Conservation (phyloP, 2,797 vertebrate species). For the Sebastes taczanowskii region DNA sequence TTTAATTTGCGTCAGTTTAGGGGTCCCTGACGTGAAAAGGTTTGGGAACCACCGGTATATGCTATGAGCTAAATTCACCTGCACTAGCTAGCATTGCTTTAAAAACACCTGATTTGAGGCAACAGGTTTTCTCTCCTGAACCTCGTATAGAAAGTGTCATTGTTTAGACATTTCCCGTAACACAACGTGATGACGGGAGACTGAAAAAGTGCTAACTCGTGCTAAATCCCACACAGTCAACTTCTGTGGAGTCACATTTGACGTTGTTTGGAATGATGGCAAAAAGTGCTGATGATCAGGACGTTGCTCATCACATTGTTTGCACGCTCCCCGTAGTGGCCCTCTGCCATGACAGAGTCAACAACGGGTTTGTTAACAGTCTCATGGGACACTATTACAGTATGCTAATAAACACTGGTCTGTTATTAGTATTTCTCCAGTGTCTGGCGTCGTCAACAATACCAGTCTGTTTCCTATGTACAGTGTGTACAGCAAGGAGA, state of each 20-base stretch:
- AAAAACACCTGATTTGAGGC: neutral
- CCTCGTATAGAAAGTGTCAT: neutral
- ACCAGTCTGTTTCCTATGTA: neutral
- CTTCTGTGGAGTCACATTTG: conserved; percentile 10
- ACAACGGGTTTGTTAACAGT: neutral
- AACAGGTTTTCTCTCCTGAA: neutral
- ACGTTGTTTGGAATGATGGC: conserved; percentile 4
- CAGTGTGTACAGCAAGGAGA: neutral
- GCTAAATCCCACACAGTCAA: neutral
- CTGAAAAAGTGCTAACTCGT: conserved; percentile 15
- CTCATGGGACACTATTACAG: conserved; percentile 15
- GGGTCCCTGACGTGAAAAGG: too few relatives aligned
- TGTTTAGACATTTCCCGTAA: neutral
- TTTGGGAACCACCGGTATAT: too few relatives aligned
- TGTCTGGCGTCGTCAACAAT: neutral
- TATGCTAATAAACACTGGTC: conserved; percentile 20
- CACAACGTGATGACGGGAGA: conserved; percentile 23
- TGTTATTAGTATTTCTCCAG: neutral
- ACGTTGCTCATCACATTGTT: neutral
- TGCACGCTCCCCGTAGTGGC: neutral
- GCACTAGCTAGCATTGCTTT: neutral
- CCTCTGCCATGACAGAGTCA: neutral
- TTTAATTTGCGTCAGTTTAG: too few relatives aligned
- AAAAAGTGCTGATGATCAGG: conserved; percentile 40
- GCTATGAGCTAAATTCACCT: too few relatives aligned